These are phyloP conservation scores for Lepus americanus DNA, from an alignment of 2,113 vertebrate species.

Conservation along the genomic window DNA sequence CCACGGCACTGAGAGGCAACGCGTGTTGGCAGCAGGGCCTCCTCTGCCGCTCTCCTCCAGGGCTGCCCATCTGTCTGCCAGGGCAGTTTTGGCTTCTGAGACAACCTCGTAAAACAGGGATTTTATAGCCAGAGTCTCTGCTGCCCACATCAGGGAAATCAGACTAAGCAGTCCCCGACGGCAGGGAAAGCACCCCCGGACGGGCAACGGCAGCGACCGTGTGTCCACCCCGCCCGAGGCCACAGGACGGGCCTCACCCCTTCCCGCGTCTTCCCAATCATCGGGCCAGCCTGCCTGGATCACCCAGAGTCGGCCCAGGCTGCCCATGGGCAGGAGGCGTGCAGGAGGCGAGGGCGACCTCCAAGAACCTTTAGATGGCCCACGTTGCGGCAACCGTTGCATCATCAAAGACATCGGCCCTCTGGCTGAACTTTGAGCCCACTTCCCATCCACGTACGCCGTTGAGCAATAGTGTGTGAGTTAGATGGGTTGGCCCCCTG, in stretches of 20 bases:
- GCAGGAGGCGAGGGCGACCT: not conserved
- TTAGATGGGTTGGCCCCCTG: slow-evolving; percentile 25
- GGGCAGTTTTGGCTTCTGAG: slow-evolving; percentile 75
- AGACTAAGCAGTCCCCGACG: not conserved
- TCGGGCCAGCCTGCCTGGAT: not conserved
- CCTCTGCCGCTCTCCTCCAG: not conserved
- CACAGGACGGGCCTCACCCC: too few species aligned
- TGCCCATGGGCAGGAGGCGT: not conserved
- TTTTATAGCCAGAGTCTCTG: slow-evolving; percentile 59
- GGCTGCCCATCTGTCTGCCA: slow-evolving; percentile 57
- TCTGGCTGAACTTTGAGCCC: slow-evolving; percentile 71
- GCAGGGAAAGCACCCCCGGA: not conserved
- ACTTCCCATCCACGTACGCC: slow-evolving; percentile 56
- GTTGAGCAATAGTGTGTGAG: slow-evolving; percentile 69
- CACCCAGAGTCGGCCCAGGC: not conserved
- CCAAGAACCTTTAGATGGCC: slow-evolving; percentile 1
- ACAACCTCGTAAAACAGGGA: slow-evolving; percentile 67
- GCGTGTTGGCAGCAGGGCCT: not conserved
- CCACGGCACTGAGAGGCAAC: not conserved
- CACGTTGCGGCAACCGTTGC: not conserved
- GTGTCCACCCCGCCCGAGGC: not conserved
- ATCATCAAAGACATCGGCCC: slow-evolving; percentile 63
- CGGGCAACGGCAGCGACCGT: rapidly evolving
- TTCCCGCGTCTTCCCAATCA: not conserved
- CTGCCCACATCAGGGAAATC: slow-evolving; percentile 34